Evolutionary conservation across 2,888 invertebrate species (phyloP).

Genomic region (Latrodectus elegans): DNA sequence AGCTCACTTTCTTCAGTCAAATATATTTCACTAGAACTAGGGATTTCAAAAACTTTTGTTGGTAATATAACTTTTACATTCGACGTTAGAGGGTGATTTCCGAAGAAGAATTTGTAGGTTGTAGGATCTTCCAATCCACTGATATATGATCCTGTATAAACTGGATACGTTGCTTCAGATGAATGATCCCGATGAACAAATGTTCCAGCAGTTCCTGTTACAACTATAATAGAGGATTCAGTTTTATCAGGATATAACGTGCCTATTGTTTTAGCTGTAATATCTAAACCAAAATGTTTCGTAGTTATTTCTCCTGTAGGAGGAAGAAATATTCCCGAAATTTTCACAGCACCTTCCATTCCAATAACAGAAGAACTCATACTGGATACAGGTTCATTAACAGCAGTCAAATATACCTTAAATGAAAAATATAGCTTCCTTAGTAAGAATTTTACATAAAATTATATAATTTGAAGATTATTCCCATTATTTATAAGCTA

Average conservation of each 20-base stretch:
- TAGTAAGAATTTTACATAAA: background rate
- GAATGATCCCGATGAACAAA: constrained; percentile 71
- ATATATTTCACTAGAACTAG: constrained; percentile 13
- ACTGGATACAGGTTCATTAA: constrained; percentile 51
- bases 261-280: constrained; percentile 34
- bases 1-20: constrained; percentile 36
- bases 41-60: background rate
- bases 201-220: constrained; percentile 73
- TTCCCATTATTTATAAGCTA: no score
- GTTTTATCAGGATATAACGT: constrained; percentile 40
- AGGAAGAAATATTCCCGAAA: constrained; percentile 50
- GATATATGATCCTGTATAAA: constrained; percentile 74
- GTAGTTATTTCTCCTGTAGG: constrained; percentile 30
- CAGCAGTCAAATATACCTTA: constrained; percentile 55
- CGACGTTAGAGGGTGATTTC: constrained; percentile 70
- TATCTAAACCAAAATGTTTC: constrained; percentile 48
- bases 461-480: no score
- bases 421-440: background rate
- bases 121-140: constrained; percentile 71
- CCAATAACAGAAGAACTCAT: constrained; percentile 23
- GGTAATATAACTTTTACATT: constrained; percentile 41
- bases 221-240: constrained; percentile 71
- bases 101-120: constrained; percentile 74
- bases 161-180: constrained; percentile 72
- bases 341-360: constrained; percentile 20